Conservation (phyloP, 1,140 invertebrate genomes). For the Drosophila micromelanica region DNA sequence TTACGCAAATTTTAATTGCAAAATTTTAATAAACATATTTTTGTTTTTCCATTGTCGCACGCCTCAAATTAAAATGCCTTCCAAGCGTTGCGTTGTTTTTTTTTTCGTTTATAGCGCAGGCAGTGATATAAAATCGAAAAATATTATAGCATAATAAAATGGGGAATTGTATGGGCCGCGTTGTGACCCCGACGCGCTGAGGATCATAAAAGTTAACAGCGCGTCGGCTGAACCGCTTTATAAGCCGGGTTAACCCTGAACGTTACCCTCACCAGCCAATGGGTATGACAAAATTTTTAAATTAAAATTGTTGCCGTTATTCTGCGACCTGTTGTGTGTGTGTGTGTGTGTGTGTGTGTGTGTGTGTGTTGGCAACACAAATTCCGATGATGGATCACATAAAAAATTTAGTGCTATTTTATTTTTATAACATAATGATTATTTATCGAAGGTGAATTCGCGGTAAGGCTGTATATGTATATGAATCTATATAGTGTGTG, state of each 20-base stretch:
- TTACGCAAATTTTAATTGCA: constrained; percentile 57
- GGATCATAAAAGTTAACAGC: constrained; percentile 77
- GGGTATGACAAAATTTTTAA: constrained; percentile 76
- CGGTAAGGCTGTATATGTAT: constrained; percentile 2
- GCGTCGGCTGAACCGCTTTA: constrained; percentile 57
- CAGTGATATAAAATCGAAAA: constrained; percentile 74
- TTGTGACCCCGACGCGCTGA: constrained; percentile 20
- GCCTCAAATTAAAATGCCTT: constrained; percentile 50
- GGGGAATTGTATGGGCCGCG: constrained; percentile 38
- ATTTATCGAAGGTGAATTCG: constrained; percentile 35
- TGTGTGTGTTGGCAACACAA: constrained; percentile 17
- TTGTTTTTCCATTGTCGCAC: constrained; percentile 6
- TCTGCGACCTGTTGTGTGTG: constrained; percentile 8
- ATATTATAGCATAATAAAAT: constrained; percentile 80
- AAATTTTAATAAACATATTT: constrained; percentile 66
- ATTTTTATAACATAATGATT: constrained; percentile 72
- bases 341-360: constrained; percentile 24
- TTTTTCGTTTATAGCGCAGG: constrained; percentile 26
- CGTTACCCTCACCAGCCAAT: constrained; percentile 42
- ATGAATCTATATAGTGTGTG: constrained; percentile 12
- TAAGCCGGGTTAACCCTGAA: constrained; percentile 56
- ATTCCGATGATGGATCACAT: constrained; percentile 78
- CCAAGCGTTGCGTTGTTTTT: constrained; percentile 1
- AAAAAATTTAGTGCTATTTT: constrained; percentile 76
- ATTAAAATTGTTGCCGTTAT: constrained; percentile 62